These are phyloP conservation scores for Ramazzottius varieornatus DNA, from an alignment of 2,888 invertebrate genomes.

Conservation along the genomic window DNA sequence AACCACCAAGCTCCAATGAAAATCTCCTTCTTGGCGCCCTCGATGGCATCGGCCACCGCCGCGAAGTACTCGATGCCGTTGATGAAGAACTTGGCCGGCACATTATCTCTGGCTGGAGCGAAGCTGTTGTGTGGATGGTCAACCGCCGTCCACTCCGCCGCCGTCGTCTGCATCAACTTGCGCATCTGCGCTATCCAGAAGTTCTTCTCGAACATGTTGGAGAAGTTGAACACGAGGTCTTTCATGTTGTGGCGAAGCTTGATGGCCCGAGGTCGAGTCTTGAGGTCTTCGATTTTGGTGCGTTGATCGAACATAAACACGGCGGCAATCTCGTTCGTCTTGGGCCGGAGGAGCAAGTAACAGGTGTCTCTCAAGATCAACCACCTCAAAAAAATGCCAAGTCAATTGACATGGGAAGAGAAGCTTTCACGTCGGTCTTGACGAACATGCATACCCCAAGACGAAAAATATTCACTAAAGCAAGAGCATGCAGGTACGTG, in stretches of 20 bases:
- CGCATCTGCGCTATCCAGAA: background rate
- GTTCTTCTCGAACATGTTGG: background rate
- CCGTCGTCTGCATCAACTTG: background rate
- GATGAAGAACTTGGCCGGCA: conserved; percentile 31
- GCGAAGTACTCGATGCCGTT: conserved; percentile 65
- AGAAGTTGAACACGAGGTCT: background rate
- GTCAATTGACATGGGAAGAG: no score
- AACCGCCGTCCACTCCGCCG: background rate
- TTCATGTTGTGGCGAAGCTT: background rate
- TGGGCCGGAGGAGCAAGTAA: background rate
- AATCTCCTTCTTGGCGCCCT: conserved; percentile 72
- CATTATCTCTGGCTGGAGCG: background rate
- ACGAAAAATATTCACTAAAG: no score
- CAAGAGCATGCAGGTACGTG: no score
- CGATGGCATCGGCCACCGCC: conserved; percentile 65
- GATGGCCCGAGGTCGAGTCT: background rate
- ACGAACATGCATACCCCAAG: no score
- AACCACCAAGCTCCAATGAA: conserved; percentile 96
- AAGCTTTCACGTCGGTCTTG: no score
- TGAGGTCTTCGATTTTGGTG: background rate
- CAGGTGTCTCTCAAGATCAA: background rate
- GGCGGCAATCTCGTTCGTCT: background rate
- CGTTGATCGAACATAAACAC: background rate
- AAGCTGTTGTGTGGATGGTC: background rate
- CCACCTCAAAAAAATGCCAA: no score